phyloP scores from a whole-genome alignment of 2,888 invertebrate species.

The Drosophila anceps region DNA sequence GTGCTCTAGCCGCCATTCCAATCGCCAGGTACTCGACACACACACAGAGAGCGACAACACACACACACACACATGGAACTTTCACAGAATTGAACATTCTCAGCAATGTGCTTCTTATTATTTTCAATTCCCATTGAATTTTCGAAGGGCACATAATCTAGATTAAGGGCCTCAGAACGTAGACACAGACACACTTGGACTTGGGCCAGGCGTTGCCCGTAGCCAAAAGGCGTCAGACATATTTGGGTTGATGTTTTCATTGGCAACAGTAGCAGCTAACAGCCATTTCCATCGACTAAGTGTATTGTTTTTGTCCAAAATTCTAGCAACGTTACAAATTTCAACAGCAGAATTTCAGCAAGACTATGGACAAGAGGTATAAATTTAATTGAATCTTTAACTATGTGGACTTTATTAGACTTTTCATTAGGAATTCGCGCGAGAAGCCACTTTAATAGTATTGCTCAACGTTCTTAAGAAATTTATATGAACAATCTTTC shows the following conservation, averaged over 20 bases:
- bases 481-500: background rate
- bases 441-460: background rate
- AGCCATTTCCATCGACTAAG: conserved; percentile 41
- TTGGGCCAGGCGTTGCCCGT: conserved; percentile 49
- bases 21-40: conserved; percentile 55
- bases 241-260: conserved; percentile 74
- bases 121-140: conserved; percentile 69
- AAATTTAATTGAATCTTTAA: conserved; percentile 3
- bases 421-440: too few relatives aligned
- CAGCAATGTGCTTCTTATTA: conserved; percentile 60
- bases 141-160: conserved; percentile 64
- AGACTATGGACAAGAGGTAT: conserved; percentile 12
- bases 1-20: conserved; percentile 24
- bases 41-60: conserved; percentile 14
- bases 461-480: background rate
- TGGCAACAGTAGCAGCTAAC: conserved; percentile 46
- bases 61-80: conserved; percentile 31
- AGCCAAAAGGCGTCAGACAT: conserved; percentile 63
- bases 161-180: conserved; percentile 59
- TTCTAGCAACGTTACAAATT: conserved; percentile 18
- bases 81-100: conserved; percentile 55
- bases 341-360: conserved; percentile 17
- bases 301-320: conserved; percentile 57
- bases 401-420: background rate
- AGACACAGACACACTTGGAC: conserved; percentile 55